phyloP scores from a whole-genome alignment of 2,113 vertebrate genomes.

The Columbina picui region DNA sequence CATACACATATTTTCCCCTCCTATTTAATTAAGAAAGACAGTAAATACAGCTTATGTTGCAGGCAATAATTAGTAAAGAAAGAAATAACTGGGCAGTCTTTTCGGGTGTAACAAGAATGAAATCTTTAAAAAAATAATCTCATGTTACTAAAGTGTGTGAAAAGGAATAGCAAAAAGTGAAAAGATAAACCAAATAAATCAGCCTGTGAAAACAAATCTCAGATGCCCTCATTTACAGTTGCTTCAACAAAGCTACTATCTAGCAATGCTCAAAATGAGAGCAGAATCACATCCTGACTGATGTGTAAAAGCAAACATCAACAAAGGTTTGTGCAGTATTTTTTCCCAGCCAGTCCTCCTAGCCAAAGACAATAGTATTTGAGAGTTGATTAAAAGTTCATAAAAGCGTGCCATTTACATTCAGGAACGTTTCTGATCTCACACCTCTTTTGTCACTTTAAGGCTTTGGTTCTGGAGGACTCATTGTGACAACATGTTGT shows the following conservation, averaged over 20 bases:
- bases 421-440: neutral
- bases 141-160: neutral
- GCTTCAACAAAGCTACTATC: neutral
- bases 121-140: neutral
- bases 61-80: neutral
- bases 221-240: neutral
- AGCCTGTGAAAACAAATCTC: neutral
- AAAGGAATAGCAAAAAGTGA: neutral
- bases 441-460: neutral
- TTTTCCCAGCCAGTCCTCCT: neutral
- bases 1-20: fast-evolving
- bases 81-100: fast-evolving
- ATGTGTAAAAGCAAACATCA: neutral
- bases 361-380: neutral
- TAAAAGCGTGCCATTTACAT: neutral
- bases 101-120: neutral
- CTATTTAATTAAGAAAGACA: neutral
- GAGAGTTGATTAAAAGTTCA: neutral
- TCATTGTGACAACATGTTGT: neutral
- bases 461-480: neutral
- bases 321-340: neutral
- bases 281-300: neutral
- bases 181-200: neutral
- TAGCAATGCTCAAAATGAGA: neutral
- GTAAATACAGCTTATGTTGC: neutral